Evolutionary conservation across 1,140 invertebrate species (phyloP), one percentile per base, ranked within the genome.

Genomic region (Bradysia coprophila): DNA sequence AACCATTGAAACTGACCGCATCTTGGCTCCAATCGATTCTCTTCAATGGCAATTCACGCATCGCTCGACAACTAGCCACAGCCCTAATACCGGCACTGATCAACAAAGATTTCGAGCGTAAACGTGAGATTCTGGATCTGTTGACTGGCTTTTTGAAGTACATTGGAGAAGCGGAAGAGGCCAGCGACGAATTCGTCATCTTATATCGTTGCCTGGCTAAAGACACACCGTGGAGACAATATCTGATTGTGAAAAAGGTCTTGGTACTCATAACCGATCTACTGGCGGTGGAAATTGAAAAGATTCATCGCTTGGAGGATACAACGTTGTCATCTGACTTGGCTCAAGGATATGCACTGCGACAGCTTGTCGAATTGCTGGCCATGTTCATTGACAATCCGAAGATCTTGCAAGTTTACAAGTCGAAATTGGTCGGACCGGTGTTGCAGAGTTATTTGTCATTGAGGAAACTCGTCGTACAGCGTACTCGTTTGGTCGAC

Each of bases 371-470:
- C 19, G 89, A 94, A 56, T 61, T 97, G 10, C 56, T 96, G 46
- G 78, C 86, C 10, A 76, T 80, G 39, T 84, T 88, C 64, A 63
- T 91, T 20, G 85, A 86, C 49, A 74, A 91, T 62, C 69, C 77
- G 45, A 73, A 78, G 48, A 75, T 92, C 51, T 77, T 90, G 43
- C 77, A 86, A 45, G 79, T 86, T 40, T 94, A 90, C 61, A 96
- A 96, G 64, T 80, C 81, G 3, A 70, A 81, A 40, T 65, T 97
- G 41, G 81, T 97, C 80, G 87, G 32, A 77, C 87, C 45, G 0
- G 57, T 60, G 79, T 92, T 98, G 0, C 90, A 94, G 63, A 92
- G 93, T 0, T 97, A 98, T 65, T 67, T 97, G 33, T 88, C 87
- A 0, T 63, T 97, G 38, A 67, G 90, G 18, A 76, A 90, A 46